phyloP scores from a whole-genome alignment of 2,797 vertebrate genomes.

The Gymnodraco acuticeps region DNA sequence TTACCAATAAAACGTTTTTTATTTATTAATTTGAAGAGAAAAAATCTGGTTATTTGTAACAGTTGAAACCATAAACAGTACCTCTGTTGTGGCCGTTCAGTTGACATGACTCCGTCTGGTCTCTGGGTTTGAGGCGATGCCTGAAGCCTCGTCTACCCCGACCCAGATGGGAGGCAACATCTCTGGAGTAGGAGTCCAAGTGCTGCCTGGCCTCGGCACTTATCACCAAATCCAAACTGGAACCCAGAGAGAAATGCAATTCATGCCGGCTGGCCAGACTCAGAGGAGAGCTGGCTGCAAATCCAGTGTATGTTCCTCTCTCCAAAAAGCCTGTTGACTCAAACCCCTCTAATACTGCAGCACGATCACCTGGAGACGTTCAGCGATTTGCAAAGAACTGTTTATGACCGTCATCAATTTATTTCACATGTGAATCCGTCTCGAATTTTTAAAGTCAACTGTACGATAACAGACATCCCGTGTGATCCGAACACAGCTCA shows the following conservation, averaged over 20 bases:
- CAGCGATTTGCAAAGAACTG: constrained; percentile 17
- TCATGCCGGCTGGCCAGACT: constrained; percentile 55
- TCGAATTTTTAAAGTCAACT: constrained; percentile 24
- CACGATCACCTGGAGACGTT: constrained; percentile 18
- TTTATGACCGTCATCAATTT: constrained; percentile 33
- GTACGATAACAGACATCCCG: constrained; percentile 4
- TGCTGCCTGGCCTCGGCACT: constrained; percentile 68
- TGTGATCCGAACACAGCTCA: constrained; percentile 26
- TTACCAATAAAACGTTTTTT: background rate
- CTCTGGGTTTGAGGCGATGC: constrained; percentile 32
- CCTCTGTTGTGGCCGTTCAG: constrained; percentile 3
- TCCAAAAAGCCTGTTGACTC: constrained; percentile 57
- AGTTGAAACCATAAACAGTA: background rate
- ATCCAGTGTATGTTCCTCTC: constrained; percentile 16
- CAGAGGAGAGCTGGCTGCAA: constrained; percentile 62
- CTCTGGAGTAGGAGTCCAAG: constrained; percentile 65
- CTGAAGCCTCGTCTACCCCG: constrained; percentile 53
- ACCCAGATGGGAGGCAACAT: constrained; percentile 77
- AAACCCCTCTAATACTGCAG: constrained; percentile 12
- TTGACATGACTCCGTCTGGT: constrained; percentile 18
- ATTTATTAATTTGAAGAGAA: background rate
- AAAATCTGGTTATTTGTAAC: background rate
- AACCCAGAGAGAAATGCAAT: constrained; percentile 74
- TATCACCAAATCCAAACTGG: constrained; percentile 79
- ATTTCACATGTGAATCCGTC: constrained; percentile 30